Conservation (phyloP, 92 coral and sea anemone species). For the Epizoanthus scotinus region DNA sequence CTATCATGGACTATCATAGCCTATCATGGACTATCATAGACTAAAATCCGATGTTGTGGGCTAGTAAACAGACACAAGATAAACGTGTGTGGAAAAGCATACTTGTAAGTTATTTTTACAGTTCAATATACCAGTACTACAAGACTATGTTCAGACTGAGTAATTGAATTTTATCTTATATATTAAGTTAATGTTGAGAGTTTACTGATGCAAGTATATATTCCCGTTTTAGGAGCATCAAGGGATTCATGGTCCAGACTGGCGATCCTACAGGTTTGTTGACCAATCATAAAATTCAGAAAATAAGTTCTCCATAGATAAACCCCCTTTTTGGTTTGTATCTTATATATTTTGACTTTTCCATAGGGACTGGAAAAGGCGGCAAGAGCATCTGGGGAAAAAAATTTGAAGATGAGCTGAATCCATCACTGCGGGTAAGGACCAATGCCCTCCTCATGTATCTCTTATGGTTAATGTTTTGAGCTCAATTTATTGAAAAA, state of each 20-base stretch:
- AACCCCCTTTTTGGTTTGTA: too few species aligned
- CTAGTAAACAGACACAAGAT: too few species aligned
- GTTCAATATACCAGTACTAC: too few species aligned
- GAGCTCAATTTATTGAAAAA: neutral
- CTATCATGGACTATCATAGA: too few species aligned
- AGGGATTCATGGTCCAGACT: constrained; percentile 97
- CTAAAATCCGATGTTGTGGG: too few species aligned
- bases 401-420: constrained; percentile 94
- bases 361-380: constrained; percentile 84
- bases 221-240: constrained; percentile 69
- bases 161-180: neutral
- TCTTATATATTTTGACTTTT: too few species aligned
- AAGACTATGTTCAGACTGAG: neutral
- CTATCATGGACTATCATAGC: too few species aligned
- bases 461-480: too few species aligned
- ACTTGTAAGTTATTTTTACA: too few species aligned
- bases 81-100: too few species aligned
- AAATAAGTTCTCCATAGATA: constrained; percentile 43
- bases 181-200: neutral
- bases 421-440: constrained; percentile 90
- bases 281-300: constrained; percentile 57
- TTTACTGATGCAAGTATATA: neutral
- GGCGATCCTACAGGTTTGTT: constrained; percentile 93
- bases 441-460: neutral
- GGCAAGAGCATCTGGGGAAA: constrained; percentile 96